Evolutionary conservation across 2,113 vertebrate species (phyloP).

Genomic region (Saccopteryx bilineata): DNA sequence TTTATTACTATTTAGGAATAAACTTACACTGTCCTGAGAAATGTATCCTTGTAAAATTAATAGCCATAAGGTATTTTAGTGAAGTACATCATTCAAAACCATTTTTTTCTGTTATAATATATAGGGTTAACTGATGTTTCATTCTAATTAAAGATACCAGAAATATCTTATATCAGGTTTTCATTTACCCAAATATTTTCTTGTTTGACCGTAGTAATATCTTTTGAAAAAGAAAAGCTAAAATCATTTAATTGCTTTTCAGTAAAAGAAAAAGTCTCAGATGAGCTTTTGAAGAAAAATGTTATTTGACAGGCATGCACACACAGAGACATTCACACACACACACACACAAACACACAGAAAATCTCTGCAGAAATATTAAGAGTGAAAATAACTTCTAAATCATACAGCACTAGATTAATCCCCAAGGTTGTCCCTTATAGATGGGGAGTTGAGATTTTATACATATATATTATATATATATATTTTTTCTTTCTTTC

Average conservation of each 20-base stretch:
- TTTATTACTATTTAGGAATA: background rate
- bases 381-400: background rate
- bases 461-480: too few relatives aligned
- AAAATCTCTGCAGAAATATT: background rate
- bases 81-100: background rate
- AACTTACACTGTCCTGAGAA: background rate
- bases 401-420: background rate
- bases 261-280: constrained; percentile 22
- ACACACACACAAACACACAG: background rate
- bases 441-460: background rate
- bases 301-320: background rate
- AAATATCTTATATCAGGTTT: background rate
- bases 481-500: background rate
- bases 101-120: background rate
- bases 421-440: background rate
- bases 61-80: background rate
- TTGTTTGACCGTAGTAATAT: constrained; percentile 15
- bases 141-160: constrained; percentile 1
- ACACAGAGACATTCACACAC: background rate
- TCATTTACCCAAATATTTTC: constrained; percentile 13
- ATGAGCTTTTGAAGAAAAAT: background rate
- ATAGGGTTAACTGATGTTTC: background rate
- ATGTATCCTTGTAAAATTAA: background rate
- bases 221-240: background rate
- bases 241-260: background rate